Percentiles rank a stretch among this genome's conserved stretches.
Evolutionary conservation across 2,888 invertebrate species (phyloP).

Genomic region (Tribolium freemani): DNA sequence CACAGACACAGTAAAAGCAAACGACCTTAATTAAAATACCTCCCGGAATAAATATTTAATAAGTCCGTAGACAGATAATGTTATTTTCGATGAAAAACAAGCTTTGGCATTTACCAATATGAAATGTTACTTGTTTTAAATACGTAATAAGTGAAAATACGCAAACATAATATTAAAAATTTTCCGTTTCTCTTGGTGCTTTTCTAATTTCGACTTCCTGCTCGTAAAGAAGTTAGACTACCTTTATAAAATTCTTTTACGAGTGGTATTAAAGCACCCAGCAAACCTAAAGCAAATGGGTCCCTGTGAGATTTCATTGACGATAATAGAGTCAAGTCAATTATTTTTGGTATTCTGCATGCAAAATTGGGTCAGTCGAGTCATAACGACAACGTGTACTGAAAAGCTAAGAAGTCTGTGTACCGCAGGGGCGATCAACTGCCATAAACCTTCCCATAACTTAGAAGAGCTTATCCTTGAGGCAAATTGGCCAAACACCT

Average conservation of each 20-base stretch:
- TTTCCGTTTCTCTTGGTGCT: background rate
- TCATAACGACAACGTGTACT: constrained; percentile 31
- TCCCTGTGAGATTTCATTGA: background rate
- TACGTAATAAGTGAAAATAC: background rate
- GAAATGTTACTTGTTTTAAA: too few relatives aligned
- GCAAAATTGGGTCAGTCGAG: constrained; percentile 28
- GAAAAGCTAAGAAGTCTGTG: constrained; percentile 11
- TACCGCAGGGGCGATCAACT: constrained; percentile 24
- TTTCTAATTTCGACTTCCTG: background rate
- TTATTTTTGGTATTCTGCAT: constrained; percentile 29
- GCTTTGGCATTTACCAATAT: too few relatives aligned
- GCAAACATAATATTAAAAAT: background rate
- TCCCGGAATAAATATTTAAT: too few relatives aligned
- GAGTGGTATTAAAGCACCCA: constrained; percentile 1
- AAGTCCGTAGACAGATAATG: too few relatives aligned
- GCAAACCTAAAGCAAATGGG: background rate
- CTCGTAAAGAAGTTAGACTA: constrained; percentile 11
- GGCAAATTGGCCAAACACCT: constrained; percentile 42
- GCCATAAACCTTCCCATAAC: constrained; percentile 32
- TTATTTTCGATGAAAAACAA: too few relatives aligned
- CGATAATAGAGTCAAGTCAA: constrained; percentile 17
- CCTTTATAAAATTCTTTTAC: constrained; percentile 23
- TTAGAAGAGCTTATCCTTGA: constrained; percentile 38
- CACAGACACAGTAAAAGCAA: too few relatives aligned
- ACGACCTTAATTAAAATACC: too few relatives aligned